These are phyloP conservation scores for Callorhinus ursinus DNA, from an alignment of 2,113 vertebrate genomes.

Conservation along the genomic window DNA sequence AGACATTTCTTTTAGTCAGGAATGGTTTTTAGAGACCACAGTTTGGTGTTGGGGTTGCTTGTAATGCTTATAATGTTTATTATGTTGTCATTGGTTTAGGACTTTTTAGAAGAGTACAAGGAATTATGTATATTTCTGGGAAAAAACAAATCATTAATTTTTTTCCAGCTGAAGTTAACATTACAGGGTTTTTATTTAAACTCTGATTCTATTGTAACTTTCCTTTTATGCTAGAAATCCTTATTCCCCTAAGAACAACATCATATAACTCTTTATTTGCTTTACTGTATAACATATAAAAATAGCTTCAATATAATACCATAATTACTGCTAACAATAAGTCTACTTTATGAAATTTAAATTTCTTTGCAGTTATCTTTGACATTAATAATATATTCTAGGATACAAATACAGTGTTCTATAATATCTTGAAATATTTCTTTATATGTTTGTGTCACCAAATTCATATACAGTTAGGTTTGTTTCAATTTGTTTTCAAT, in stretches of 20 bases:
- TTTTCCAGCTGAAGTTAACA: not conserved
- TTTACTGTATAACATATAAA: not conserved
- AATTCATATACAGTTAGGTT: not conserved
- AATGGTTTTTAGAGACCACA: not conserved
- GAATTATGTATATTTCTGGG: not conserved
- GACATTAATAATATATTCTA: not conserved
- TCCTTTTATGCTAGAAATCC: not conserved
- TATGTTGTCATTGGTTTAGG: not conserved
- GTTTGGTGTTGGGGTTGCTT: not conserved
- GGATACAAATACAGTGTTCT: not conserved
- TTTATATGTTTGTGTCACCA: not conserved
- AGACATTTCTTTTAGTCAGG: not conserved
- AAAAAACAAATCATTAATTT: not conserved
- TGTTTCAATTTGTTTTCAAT: not conserved
- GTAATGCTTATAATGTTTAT: not conserved
- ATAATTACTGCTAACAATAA: not conserved
- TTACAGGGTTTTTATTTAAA: conserved; percentile 4
- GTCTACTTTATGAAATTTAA: conserved; percentile 1
- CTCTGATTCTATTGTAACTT: conserved; percentile 17
- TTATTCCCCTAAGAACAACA: conserved; percentile 9
- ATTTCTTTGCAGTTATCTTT: not conserved
- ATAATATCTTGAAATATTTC: conserved; percentile 2
- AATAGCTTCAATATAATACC: not conserved
- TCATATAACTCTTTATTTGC: not conserved
- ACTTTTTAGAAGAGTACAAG: not conserved